These are phyloP conservation scores for Mesodorylaimus sp. DNA, from an alignment of 2,888 invertebrate species.

Conservation along the genomic window DNA sequence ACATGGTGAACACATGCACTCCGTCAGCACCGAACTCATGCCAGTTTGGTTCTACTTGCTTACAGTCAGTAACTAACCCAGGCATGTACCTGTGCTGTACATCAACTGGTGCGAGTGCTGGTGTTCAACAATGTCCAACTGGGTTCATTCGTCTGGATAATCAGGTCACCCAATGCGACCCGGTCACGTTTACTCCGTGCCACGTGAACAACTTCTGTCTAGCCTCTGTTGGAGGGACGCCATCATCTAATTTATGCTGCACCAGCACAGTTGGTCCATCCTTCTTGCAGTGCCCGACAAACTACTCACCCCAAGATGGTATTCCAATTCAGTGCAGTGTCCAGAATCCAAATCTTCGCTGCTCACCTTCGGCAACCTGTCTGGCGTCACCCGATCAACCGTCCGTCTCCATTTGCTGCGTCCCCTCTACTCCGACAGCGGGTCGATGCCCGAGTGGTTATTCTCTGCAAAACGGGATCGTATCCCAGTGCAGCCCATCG, in stretches of 20 bases:
- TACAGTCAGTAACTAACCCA: neutral
- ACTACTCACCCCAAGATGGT: neutral
- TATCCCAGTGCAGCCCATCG: constrained; percentile 6
- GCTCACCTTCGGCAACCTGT: neutral
- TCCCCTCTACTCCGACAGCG: neutral
- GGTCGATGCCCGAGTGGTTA: constrained; percentile 1
- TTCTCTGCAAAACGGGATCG: neutral
- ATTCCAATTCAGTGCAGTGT: neutral
- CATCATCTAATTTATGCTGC: neutral
- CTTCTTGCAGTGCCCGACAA: neutral
- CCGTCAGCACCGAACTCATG: neutral
- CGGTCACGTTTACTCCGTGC: neutral
- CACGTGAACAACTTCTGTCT: neutral
- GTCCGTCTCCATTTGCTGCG: neutral
- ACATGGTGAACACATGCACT: neutral
- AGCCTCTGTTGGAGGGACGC: neutral
- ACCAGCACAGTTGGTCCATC: neutral
- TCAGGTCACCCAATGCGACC: neutral
- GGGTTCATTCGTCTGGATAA: neutral
- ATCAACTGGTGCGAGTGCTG: neutral
- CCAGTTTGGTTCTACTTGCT: neutral
- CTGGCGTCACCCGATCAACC: neutral
- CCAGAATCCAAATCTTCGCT: neutral
- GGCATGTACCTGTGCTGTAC: neutral
- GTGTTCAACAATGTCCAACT: neutral